Evolutionary conservation across 2,113 vertebrate species (phyloP).

Genomic region (Cyprinodon variegatus): DNA sequence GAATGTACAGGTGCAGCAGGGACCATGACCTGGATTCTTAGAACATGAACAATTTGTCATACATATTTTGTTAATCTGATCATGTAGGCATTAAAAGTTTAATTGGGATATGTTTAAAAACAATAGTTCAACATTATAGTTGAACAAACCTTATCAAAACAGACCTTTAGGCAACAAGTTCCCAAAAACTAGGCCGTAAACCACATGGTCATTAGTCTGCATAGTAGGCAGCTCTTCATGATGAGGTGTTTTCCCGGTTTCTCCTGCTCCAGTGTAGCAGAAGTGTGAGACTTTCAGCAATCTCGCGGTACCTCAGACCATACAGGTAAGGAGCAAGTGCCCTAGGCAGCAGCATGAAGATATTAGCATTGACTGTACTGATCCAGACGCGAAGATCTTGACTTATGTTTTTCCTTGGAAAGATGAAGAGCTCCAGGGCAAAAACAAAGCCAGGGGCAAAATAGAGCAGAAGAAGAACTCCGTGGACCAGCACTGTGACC

Average conservation of each 20-base stretch:
- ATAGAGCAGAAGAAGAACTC: conserved; percentile 78
- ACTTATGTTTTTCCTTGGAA: conserved; percentile 33
- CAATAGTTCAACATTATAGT: neutral
- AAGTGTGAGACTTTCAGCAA: conserved; percentile 69
- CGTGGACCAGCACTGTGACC: conserved; percentile 81
- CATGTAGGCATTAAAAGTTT: neutral
- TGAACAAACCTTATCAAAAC: neutral
- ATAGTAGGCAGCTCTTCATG: conserved; percentile 11
- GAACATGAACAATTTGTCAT: neutral
- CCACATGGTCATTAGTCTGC: neutral
- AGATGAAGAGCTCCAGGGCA: conserved; percentile 71
- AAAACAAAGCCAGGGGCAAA: conserved; percentile 80
- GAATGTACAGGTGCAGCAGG: neutral
- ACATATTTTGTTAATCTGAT: neutral
- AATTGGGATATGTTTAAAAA: neutral
- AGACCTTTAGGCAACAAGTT: neutral
- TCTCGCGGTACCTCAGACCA: conserved; percentile 79
- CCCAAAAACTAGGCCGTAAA: neutral
- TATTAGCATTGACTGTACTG: conserved; percentile 74
- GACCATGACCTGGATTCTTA: neutral
- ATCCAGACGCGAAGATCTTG: conserved; percentile 72
- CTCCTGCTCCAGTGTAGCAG: conserved; percentile 58
- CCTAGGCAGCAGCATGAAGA: conserved; percentile 80
- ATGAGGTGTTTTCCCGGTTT: conserved; percentile 29
- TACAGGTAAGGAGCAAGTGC: conserved; percentile 81